Evolutionary conservation across 2,888 invertebrate species (phyloP), one percentile per base, ranked within the genome.

Genomic region (Caenorhabditis sulstoni): DNA sequence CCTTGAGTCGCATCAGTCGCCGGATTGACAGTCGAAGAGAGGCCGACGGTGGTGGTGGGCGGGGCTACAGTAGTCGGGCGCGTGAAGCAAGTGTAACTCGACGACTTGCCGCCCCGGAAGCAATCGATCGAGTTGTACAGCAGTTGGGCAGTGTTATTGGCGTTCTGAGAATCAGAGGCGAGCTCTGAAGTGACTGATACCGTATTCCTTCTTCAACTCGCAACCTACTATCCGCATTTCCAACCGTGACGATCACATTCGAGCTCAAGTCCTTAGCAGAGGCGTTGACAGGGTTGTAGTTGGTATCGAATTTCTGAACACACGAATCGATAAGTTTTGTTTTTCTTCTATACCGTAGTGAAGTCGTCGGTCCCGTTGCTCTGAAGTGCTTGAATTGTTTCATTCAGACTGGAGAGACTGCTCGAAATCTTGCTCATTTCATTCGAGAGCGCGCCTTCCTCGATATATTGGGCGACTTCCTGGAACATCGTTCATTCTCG

Each of bases 381-480:
- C 52, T 22, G 58, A 58, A 5, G 29, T 39, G 3, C 2, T 44
- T n/a, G n/a, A 22, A 73, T 65, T 2, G 73, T 73, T 16, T 14
- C 22, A 18, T 50, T 58, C 35, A 73, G 35, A 11, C 8, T 44
- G 0, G 9, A 0, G 22, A 73, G 50, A 44, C 22, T 41, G 8
- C 11, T 9, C 1, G 52, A 4, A 22, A 73, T 73, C 4, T n/a
- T 23, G 1, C n/a, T 3, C 7, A 65, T 44, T 52, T 73, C 65
- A 16, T 5, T 16, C 8, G 16, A 35, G 18, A 73, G 29, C 0
- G 23, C 16, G 1, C 44, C 20, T 14, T 64, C 50, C 12, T 73
- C 58, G 39, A 73, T 65, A 14, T 20, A 50, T 35, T 65, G 73
- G 20, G 73, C 73, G 1, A 73, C 73, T 65, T 65, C 58, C 73